A percentile compares a stretch with the other conserved stretches of the same genome.
Evolutionary conservation across 2,797 vertebrate species (phyloP).

Genomic region (Sphaeramia orbicularis): DNA sequence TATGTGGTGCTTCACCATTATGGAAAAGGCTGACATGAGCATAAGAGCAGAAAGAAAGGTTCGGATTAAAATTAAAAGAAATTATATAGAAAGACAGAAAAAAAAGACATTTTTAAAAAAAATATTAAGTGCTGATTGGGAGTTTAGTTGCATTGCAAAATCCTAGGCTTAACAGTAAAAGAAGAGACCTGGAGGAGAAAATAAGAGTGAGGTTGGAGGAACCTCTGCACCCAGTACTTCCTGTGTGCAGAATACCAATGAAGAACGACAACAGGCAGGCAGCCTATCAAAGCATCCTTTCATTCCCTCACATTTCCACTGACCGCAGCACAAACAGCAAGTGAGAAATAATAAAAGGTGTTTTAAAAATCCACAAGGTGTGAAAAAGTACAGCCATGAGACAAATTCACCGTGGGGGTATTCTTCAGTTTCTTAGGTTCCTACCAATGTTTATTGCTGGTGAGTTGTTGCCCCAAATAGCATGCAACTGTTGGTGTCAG

Average conservation of each 20-base stretch:
- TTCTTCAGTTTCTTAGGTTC: not conserved
- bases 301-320: constrained; percentile 63
- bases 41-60: constrained; percentile 7
- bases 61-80: constrained; percentile 49
- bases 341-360: constrained; percentile 32
- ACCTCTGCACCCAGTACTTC: constrained; percentile 68
- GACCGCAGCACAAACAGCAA: constrained; percentile 49
- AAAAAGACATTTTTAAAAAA: constrained; percentile 24
- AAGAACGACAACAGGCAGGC: constrained; percentile 61
- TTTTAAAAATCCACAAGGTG: constrained; percentile 15
- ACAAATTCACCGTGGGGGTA: constrained; percentile 6
- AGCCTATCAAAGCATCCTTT: constrained; percentile 76
- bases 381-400: constrained; percentile 2
- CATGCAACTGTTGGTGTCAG: constrained; percentile 20
- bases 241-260: constrained; percentile 80
- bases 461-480: not conserved
- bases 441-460: constrained; percentile 11
- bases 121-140: constrained; percentile 51
- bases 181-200: constrained; percentile 44
- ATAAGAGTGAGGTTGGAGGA: constrained; percentile 43
- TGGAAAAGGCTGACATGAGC: constrained; percentile 7
- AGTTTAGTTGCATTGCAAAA: constrained; percentile 50
- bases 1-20: constrained; percentile 5
- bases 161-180: constrained; percentile 28
- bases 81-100: constrained; percentile 40